Conservation (phyloP, 2,888 invertebrate species). For the Parnassius glacialis region DNA sequence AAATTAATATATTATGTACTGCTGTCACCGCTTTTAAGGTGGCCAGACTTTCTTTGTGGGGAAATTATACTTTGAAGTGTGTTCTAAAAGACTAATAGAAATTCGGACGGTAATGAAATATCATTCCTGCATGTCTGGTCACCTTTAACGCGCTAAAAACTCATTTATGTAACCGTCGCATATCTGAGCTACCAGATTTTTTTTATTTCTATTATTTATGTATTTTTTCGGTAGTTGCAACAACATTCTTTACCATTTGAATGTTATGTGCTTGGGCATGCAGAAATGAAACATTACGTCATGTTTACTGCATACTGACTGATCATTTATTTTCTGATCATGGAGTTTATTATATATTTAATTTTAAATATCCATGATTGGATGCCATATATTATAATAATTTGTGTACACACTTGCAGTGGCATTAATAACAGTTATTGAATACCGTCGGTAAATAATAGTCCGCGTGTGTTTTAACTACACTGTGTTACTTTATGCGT, state of each 20-base stretch:
- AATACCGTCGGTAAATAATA: background rate
- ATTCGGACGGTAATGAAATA: slow-evolving; percentile 33
- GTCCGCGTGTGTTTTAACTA: background rate
- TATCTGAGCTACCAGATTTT: slow-evolving; percentile 55
- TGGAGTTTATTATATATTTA: slow-evolving; percentile 49
- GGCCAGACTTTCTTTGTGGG: slow-evolving; percentile 61
- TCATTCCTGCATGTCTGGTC: slow-evolving; percentile 81
- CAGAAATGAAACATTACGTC: slow-evolving; percentile 71
- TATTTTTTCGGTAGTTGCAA: slow-evolving; percentile 57
- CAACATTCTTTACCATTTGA: slow-evolving; percentile 57
- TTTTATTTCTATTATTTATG: slow-evolving; percentile 49
- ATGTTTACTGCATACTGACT: slow-evolving; percentile 43
- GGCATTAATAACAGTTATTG: slow-evolving; percentile 67
- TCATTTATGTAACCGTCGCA: slow-evolving; percentile 46
- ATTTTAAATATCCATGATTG: slow-evolving; percentile 54
- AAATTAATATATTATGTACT: slow-evolving; percentile 47
- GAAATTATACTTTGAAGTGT: slow-evolving; percentile 8
- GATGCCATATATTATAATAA: slow-evolving; percentile 64
- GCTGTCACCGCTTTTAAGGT: slow-evolving; percentile 74
- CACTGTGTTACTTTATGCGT: too few species aligned
- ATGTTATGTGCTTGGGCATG: slow-evolving; percentile 78
- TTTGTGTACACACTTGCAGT: slow-evolving; percentile 62
- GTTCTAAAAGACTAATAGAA: slow-evolving; percentile 2
- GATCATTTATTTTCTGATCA: slow-evolving; percentile 41
- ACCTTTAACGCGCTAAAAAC: slow-evolving; percentile 59